phyloP scores from a whole-genome alignment of 2,797 vertebrate genomes.

The Aldrovandia affinis region DNA sequence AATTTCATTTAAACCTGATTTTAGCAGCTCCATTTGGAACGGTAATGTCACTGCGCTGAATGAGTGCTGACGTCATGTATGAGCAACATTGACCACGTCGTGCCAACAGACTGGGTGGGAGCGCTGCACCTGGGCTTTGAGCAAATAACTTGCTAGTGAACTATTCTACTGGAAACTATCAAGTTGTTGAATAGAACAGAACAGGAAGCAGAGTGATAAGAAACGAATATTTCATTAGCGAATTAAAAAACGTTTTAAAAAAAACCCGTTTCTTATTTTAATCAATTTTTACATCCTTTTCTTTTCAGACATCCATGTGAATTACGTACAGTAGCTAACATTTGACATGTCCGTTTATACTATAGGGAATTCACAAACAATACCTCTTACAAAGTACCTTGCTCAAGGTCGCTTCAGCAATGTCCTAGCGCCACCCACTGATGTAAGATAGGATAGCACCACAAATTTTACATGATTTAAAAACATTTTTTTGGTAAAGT shows the following conservation, averaged over 20 bases:
- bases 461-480: not conserved
- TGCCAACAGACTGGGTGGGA: not conserved
- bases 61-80: slow-evolving; percentile 59
- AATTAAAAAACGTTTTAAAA: too few relatives aligned
- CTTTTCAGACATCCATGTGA: not conserved
- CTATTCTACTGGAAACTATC: not conserved
- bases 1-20: not conserved
- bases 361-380: not conserved
- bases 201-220: not conserved
- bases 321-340: not conserved
- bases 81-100: slow-evolving; percentile 23
- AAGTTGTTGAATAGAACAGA: not conserved
- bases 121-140: slow-evolving; percentile 24
- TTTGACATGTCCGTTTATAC: not conserved
- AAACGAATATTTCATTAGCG: too few relatives aligned
- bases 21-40: not conserved
- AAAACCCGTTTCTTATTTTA: too few relatives aligned
- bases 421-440: not conserved
- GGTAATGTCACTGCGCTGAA: slow-evolving; percentile 28
- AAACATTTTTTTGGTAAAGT: not conserved
- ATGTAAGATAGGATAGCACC: not conserved
- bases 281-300: not conserved
- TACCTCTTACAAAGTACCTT: not conserved
- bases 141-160: slow-evolving; percentile 23
- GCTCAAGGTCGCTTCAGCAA: not conserved